A percentile compares a stretch with the other conserved stretches of the same genome.
Evolutionary conservation across 2,113 vertebrate species (phyloP).

Genomic region (Manacus vitellinus): DNA sequence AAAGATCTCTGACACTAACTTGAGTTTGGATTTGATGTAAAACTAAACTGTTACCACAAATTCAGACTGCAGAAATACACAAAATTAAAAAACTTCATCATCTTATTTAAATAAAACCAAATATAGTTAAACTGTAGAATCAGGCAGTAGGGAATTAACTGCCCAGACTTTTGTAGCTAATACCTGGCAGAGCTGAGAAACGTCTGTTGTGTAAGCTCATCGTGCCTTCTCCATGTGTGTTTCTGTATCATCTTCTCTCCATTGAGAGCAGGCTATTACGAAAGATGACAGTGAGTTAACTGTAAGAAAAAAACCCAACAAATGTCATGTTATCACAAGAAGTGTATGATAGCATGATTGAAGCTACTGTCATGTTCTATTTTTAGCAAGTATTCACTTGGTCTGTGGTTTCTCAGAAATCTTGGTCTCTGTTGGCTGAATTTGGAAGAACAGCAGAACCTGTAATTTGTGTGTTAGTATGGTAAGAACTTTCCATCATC

Average conservation of each 20-base stretch:
- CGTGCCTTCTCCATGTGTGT: fast-evolving
- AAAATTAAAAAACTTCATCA: background rate
- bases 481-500: background rate
- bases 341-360: background rate
- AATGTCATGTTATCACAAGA: background rate
- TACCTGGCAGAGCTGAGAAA: background rate
- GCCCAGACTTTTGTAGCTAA: background rate
- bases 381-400: background rate
- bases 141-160: background rate
- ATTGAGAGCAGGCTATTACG: background rate
- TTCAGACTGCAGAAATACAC: background rate
- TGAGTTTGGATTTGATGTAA: background rate
- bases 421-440: background rate
- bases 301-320: background rate
- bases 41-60: background rate
- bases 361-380: background rate
- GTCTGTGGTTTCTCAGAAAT: background rate
- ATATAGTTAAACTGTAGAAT: background rate
- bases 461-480: background rate
- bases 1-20: background rate
- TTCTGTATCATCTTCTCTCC: background rate
- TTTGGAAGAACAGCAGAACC: background rate
- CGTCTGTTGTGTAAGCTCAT: background rate
- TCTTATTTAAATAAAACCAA: background rate
- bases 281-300: background rate